Evolutionary conservation across 1,140 invertebrate species (phyloP).

Genomic region (Diabrotica undecimpunctata): DNA sequence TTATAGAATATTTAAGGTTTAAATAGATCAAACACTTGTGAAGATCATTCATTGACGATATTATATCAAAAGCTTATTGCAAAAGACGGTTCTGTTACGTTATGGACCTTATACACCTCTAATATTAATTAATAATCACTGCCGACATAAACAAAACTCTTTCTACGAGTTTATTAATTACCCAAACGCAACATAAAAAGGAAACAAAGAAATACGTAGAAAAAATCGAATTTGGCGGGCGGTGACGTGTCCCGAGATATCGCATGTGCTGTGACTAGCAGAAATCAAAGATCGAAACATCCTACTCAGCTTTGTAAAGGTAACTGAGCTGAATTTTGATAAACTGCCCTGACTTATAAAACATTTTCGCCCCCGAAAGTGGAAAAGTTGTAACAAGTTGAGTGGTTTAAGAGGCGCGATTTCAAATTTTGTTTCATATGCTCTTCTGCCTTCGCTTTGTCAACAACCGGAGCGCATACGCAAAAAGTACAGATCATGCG

Average conservation of each 20-base stretch:
- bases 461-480: constrained; percentile 34
- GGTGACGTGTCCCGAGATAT: constrained; percentile 10
- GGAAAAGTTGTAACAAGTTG: constrained; percentile 24
- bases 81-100: too few species aligned
- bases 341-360: constrained; percentile 16
- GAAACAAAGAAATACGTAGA: neutral
- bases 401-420: constrained; percentile 33
- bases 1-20: too few species aligned
- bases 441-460: constrained; percentile 37
- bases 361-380: constrained; percentile 30
- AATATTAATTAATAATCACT: too few species aligned
- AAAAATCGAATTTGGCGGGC: constrained; percentile 18
- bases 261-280: constrained; percentile 11
- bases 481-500: constrained; percentile 28
- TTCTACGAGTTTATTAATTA: too few species aligned
- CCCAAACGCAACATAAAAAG: too few species aligned
- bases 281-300: constrained; percentile 6
- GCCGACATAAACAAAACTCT: too few species aligned
- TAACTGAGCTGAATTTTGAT: constrained; percentile 26
- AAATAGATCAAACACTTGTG: too few species aligned
- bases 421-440: constrained; percentile 40
- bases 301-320: constrained; percentile 17
- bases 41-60: too few species aligned
- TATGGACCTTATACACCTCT: too few species aligned
- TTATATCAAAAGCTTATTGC: too few species aligned